Conservation (phyloP, 2,888 invertebrate species). For the Nesidiocoris tenuis region DNA sequence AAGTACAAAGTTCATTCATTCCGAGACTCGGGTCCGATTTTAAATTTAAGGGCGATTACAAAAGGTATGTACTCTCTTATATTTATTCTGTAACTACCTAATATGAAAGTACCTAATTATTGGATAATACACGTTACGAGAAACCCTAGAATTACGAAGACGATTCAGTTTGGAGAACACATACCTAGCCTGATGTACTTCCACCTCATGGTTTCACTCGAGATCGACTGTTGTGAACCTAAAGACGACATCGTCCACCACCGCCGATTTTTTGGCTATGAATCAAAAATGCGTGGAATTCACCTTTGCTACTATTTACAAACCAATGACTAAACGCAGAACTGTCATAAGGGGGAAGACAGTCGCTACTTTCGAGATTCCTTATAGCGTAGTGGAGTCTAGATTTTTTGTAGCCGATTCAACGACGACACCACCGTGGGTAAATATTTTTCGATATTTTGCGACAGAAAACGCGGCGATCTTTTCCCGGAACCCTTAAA, state of each 20-base stretch:
- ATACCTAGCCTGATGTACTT: constrained; percentile 34
- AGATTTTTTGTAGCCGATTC: neutral
- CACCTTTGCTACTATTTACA: constrained; percentile 24
- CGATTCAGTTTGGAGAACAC: no score
- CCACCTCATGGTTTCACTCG: constrained; percentile 33
- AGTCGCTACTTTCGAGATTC: constrained; percentile 4
- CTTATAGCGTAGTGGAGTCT: neutral
- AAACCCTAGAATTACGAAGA: no score
- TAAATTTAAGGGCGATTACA: no score
- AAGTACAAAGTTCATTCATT: no score
- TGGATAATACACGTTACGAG: no score
- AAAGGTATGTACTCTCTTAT: no score
- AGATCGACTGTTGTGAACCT: constrained; percentile 34
- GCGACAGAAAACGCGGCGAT: no score
- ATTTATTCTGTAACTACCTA: no score
- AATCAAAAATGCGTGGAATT: constrained; percentile 35
- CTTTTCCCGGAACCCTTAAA: no score
- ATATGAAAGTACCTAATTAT: no score
- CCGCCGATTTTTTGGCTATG: constrained; percentile 16
- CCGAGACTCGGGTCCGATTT: no score
- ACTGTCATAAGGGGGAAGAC: constrained; percentile 28
- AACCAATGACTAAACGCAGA: constrained; percentile 36
- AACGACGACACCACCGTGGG: neutral
- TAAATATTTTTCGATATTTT: no score
- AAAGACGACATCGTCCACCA: constrained; percentile 17